Percentiles rank a stretch among this genome's conserved stretches.
phyloP scores from a whole-genome alignment of 2,797 vertebrate genomes.

The Clamator glandarius region DNA sequence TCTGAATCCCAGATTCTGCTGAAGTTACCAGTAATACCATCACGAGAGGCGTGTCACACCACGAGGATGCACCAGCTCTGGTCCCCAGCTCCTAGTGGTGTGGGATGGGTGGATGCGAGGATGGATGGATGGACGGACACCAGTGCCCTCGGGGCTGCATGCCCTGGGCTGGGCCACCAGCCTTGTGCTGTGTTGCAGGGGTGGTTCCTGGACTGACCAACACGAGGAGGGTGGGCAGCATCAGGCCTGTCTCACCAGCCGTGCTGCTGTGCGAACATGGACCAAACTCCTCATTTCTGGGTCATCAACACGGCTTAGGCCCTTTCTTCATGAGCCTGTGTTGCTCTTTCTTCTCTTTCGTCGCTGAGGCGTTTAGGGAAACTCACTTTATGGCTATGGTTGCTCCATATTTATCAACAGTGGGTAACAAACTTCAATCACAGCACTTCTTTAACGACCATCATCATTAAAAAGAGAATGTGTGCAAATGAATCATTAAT shows the following conservation, averaged over 20 bases:
- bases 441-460: constrained; percentile 22
- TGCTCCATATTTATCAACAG: constrained; percentile 39
- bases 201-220: background rate
- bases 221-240: background rate
- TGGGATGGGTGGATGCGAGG: no score
- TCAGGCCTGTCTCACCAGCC: background rate
- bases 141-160: accelerated
- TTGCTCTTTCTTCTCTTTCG: background rate
- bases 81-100: background rate
- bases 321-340: background rate
- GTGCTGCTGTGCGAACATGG: accelerated
- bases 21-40: background rate
- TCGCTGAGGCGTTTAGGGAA: background rate
- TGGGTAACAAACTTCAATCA: constrained; percentile 19
- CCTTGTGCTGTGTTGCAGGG: accelerated
- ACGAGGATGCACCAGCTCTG: background rate
- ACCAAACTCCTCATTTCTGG: background rate
- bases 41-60: background rate
- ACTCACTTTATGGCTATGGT: background rate
- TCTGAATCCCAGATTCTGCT: background rate
- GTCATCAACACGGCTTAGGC: accelerated
- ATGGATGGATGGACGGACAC: background rate
- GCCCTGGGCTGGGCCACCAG: accelerated
- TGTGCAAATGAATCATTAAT: constrained; percentile 58
- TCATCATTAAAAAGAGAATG: constrained; percentile 15